phyloP scores from a whole-genome alignment of 2,888 invertebrate genomes.

The Synanthedon formicaeformis region DNA sequence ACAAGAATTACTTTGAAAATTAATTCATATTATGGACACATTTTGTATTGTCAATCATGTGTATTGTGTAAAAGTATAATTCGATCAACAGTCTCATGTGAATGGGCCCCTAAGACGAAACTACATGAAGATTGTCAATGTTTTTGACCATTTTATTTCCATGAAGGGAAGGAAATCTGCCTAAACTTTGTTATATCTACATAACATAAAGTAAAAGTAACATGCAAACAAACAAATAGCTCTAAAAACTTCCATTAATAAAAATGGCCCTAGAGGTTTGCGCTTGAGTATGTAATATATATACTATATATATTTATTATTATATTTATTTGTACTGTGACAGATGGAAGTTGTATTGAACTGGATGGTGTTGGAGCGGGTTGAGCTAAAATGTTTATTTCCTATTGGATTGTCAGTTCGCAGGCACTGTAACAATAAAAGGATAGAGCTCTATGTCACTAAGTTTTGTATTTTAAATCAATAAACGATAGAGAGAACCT shows the following conservation, averaged over 20 bases:
- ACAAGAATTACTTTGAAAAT: no score
- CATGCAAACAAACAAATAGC: conserved; percentile 37
- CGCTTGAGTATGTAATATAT: conserved; percentile 38
- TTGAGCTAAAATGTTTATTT: conserved; percentile 61
- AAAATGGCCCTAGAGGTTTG: conserved; percentile 54
- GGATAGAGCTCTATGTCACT: conserved; percentile 71
- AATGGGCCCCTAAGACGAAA: no score
- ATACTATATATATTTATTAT: conserved; percentile 34
- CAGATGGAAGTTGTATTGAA: conserved; percentile 35
- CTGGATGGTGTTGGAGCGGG: conserved; percentile 32
- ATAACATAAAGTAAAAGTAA: conserved; percentile 3
- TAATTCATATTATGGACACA: no score
- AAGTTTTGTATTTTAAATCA: conserved; percentile 72
- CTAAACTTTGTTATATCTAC: conserved; percentile 12
- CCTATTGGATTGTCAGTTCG: conserved; percentile 71
- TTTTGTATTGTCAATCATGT: no score
- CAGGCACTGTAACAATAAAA: conserved; percentile 71
- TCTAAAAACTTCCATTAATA: conserved; percentile 38
- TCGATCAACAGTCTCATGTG: no score
- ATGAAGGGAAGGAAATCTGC: conserved; percentile 30
- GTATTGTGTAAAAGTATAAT: no score
- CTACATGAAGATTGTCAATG: not conserved
- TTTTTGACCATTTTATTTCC: conserved; percentile 7
- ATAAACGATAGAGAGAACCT: conserved; percentile 70
- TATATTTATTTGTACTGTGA: conserved; percentile 51